These are phyloP conservation scores for Abrostola triplasia DNA, from an alignment of 2,888 invertebrate species.

Conservation along the genomic window DNA sequence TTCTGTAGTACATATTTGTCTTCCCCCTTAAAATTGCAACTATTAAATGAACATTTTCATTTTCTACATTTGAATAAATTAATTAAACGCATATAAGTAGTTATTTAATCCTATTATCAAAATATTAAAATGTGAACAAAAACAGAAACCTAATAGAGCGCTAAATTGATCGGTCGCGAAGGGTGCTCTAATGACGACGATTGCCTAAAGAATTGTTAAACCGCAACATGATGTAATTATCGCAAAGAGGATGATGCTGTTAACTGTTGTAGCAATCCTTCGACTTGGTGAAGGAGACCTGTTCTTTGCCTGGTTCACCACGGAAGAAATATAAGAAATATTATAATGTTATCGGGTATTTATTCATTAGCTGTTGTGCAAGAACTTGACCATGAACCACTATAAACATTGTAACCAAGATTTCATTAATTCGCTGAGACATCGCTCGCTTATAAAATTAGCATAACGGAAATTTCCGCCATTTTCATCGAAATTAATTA, in stretches of 20 bases:
- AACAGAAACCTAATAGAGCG: no score
- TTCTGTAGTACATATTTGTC: slow-evolving; percentile 19
- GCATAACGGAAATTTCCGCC: slow-evolving; percentile 65
- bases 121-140: not conserved
- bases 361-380: slow-evolving; percentile 61
- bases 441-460: slow-evolving; percentile 55
- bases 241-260: not conserved
- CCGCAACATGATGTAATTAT: not conserved
- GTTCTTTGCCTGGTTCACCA: not conserved
- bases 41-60: not conserved
- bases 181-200: not conserved
- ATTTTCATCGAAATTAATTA: slow-evolving; percentile 39
- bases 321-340: slow-evolving; percentile 36
- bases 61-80: no score
- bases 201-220: not conserved
- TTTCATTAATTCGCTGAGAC: slow-evolving; percentile 62
- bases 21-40: not conserved
- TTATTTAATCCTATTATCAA: not conserved
- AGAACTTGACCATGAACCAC: slow-evolving; percentile 64
- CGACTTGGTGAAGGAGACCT: not conserved
- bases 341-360: slow-evolving; percentile 41
- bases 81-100: no score
- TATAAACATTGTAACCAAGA: slow-evolving; percentile 53
- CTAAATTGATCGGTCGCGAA: not conserved
- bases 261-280: not conserved